phyloP scores from a whole-genome alignment of 2,113 vertebrate genomes.

The Dinomys branickii region DNA sequence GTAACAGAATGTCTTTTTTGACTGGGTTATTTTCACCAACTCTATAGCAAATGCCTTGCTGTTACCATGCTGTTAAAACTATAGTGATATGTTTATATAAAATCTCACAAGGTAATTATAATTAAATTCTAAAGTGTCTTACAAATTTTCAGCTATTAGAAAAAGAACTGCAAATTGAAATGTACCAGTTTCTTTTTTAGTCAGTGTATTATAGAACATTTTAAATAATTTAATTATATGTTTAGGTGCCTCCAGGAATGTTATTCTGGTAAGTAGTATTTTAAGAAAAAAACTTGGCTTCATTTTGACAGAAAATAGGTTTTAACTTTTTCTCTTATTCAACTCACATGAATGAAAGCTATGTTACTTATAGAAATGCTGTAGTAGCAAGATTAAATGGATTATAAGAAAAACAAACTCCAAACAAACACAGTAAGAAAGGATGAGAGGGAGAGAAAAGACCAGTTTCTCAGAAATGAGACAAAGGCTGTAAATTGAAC shows the following conservation, averaged over 20 bases:
- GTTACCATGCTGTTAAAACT: constrained; percentile 28
- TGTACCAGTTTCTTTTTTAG: constrained; percentile 67
- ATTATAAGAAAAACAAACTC: constrained; percentile 13
- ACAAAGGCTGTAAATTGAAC: background rate
- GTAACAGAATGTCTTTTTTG: constrained; percentile 30
- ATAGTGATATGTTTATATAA: constrained; percentile 1
- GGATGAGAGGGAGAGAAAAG: background rate
- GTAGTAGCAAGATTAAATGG: constrained; percentile 31
- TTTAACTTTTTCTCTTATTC: constrained; percentile 58
- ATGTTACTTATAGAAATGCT: background rate
- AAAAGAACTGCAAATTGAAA: constrained; percentile 63
- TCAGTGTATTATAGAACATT: constrained; percentile 34
- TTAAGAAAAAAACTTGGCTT: constrained; percentile 62
- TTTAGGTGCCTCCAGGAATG: constrained; percentile 62
- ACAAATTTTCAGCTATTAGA: constrained; percentile 57
- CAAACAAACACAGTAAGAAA: constrained; percentile 13
- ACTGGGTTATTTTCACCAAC: constrained; percentile 45
- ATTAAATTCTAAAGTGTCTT: constrained; percentile 67
- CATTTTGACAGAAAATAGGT: constrained; percentile 56
- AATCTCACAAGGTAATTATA: constrained; percentile 65
- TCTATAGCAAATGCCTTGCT: constrained; percentile 32
- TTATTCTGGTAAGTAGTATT: constrained; percentile 22
- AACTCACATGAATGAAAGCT: constrained; percentile 10
- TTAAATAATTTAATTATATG: constrained; percentile 68
- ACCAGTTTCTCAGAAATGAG: background rate